phyloP scores from a whole-genome alignment of 2,888 invertebrate genomes.

The Dasysyrphus tricinctus region DNA sequence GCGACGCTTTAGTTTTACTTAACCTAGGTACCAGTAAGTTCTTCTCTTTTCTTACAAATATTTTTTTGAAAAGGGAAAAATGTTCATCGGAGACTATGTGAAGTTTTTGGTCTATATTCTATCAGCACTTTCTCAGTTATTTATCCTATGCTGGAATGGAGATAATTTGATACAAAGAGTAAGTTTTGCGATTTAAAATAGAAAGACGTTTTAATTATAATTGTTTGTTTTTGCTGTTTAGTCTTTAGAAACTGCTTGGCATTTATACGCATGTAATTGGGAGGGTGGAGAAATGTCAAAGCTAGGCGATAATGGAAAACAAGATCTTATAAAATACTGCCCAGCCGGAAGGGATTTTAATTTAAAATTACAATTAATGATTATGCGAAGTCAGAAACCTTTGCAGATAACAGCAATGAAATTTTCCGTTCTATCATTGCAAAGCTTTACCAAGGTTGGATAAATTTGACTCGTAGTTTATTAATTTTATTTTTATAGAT shows the following conservation, averaged over 20 bases:
- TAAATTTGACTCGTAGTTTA: neutral
- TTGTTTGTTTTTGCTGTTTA: constrained; percentile 45
- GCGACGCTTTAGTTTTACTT: too few relatives aligned
- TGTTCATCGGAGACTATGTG: constrained; percentile 81
- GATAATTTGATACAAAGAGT: constrained; percentile 82
- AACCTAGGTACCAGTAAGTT: too few relatives aligned
- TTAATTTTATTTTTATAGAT: neutral
- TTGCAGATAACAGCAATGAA: constrained; percentile 81
- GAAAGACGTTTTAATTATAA: neutral
- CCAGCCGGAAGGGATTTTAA: constrained; percentile 78
- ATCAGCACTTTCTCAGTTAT: constrained; percentile 81
- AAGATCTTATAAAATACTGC: constrained; percentile 44
- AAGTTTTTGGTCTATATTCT: constrained; percentile 82
- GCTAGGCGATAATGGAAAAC: neutral
- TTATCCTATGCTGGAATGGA: constrained; percentile 82
- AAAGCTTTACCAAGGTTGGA: constrained; percentile 81
- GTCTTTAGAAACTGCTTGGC: constrained; percentile 79
- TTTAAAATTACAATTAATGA: constrained; percentile 79
- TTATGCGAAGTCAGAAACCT: constrained; percentile 81
- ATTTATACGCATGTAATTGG: constrained; percentile 81
- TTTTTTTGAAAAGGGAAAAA: constrained; percentile 76
- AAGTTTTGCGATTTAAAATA: constrained; percentile 53
- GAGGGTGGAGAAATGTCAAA: constrained; percentile 76
- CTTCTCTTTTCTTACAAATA: neutral
- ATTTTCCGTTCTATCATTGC: constrained; percentile 81